Evolutionary conservation across 2,113 vertebrate genomes (phyloP), one percentile per base, ranked within the genome.

Genomic region (Cyprinus carpio): DNA sequence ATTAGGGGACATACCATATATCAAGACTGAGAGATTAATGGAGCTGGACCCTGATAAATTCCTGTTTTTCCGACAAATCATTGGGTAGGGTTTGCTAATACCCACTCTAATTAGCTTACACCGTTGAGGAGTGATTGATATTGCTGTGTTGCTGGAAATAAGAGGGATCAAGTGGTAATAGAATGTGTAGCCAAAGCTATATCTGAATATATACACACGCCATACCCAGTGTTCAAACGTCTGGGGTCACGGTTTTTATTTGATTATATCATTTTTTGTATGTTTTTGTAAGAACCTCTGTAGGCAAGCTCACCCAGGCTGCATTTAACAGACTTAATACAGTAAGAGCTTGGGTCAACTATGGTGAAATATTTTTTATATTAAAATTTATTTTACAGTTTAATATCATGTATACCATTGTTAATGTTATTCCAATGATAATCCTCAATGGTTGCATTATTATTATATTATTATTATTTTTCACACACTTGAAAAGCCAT

Each of bases 31-130:
- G 25, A 74, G 18, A 81, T 58, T 74, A 80, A 74, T 79, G n/a
- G 31, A 37, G 31, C 15, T 2, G 23, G n/a, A 40, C 40, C n/a
- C 58, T 77, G 62, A 76, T 58, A 78, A 69, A 69, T 79, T 58
- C n/a, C 10, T 71, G 46, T 64, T 84, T n/a, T 67, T 78, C 29
- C 5, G 10, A 71, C 64, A 85, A 79, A 69, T 85, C 18, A 43
- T 37, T 58, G 75, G 75, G 23, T 58, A 40, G 75, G 27, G 12
- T 51, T 84, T 27, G 75, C 75, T 71, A 43, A 27, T 27, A 27
- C 43, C 8, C 37, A 69, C 31, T 51, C n/a, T 84, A 84, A 84
- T 62, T 84, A 78, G 27, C 12, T 84, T 84, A 77, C 71, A 27
- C 1, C 40, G 5, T 23, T 67, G 43, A 65, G 46, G 46, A 20